Evolutionary conservation across 2,113 vertebrate species (phyloP), one percentile per base, ranked within the genome.

Genomic region (Zapus hudsonius): DNA sequence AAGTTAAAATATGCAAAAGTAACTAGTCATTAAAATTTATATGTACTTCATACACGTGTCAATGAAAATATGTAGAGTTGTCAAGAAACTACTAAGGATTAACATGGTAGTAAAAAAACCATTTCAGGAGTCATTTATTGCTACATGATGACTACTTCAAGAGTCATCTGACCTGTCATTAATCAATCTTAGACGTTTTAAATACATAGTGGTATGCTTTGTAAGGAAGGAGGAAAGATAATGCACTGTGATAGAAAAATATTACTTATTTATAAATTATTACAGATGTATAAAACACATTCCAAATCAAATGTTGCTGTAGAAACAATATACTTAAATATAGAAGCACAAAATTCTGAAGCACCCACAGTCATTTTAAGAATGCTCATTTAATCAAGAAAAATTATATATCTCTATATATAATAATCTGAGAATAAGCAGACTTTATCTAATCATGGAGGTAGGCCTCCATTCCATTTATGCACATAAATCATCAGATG

Each of bases 181-280:
- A 42, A 7, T 96, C 82, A 90, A 87, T 93, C 78, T 95, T 88
- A 38, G 83, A 95, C 95, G 70, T 94, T 90, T 89, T 82, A 96
- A 96, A 96, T 94, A 69, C 36, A n/a, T n/a, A 94, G 90, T 78
- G 80, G 85, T 90, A 94, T 63, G 92, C 89, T 91, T 38, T 57
- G 95, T 79, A 57, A 92, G 66, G 95, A 82, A 95, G 63, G 74
- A 96, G 80, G 44, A 84, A 94, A 95, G 93, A 70, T 33, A 33
- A 95, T 87, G 31, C 16, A 96, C 27, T 94, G 83, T 90, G 89
- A 96, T 98, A 98, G 80, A 98, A 98, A 98, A 98, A 98, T 98
- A 97, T 91, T 92, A 93, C 96, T 87, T 88, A 96, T 97, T 96
- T 96, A 95, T 90, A 98, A 98, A 96, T 96, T 97, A 97, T 95